Evolutionary conservation across 1,140 invertebrate species (phyloP).

Genomic region (Acromyrmex heyeri): DNA sequence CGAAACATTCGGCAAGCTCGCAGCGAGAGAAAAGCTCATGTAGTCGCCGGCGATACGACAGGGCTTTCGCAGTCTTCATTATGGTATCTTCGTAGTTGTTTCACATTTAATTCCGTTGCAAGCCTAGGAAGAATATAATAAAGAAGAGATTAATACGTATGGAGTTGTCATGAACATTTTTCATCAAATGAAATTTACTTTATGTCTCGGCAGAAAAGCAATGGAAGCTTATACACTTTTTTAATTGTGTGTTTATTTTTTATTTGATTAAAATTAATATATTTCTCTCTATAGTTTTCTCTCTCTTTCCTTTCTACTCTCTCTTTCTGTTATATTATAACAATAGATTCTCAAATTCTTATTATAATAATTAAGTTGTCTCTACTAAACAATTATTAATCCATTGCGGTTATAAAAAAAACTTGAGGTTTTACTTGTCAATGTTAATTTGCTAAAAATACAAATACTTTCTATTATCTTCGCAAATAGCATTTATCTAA

Average conservation of each 20-base stretch:
- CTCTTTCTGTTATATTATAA: background rate
- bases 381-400: background rate
- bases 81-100: slow-evolving; percentile 12
- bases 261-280: slow-evolving; percentile 14
- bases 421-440: background rate
- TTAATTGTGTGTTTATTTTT: slow-evolving; percentile 4
- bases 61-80: background rate
- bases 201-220: background rate
- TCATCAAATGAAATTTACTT: slow-evolving; percentile 5
- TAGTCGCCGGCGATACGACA: background rate
- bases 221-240: background rate
- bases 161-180: background rate
- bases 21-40: background rate
- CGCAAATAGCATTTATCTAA: slow-evolving; percentile 11
- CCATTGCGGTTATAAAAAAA: background rate
- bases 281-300: background rate
- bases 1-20: background rate
- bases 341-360: background rate
- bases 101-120: slow-evolving; percentile 31
- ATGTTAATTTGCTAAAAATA: background rate
- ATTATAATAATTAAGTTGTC: slow-evolving; percentile 4
- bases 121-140: slow-evolving; percentile 25
- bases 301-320: background rate
- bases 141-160: slow-evolving; percentile 1
- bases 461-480: background rate